phyloP scores from a whole-genome alignment of 2,797 vertebrate species.

The Crocodylus rhombifer region DNA sequence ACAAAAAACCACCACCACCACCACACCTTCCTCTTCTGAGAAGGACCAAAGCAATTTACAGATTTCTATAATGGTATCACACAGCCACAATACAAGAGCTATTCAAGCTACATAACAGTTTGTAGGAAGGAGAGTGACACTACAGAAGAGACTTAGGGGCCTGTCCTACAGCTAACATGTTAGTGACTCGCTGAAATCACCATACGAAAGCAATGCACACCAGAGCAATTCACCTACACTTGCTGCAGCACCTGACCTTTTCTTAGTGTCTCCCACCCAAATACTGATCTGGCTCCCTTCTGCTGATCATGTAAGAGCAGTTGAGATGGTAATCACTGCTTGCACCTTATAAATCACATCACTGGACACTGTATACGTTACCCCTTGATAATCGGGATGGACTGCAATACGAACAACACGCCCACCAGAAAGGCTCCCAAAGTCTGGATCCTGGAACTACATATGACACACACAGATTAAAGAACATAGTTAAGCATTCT shows the following conservation, averaged over 20 bases:
- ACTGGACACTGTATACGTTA: slow-evolving; percentile 65
- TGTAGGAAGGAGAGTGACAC: background rate
- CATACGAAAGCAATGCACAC: background rate
- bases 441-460: slow-evolving; percentile 97
- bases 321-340: background rate
- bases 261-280: accelerated
- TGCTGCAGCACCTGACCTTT: background rate
- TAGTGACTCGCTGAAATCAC: too few relatives aligned
- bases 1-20: background rate
- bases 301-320: background rate
- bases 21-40: background rate
- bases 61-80: background rate
- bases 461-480: background rate
- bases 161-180: background rate
- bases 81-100: background rate
- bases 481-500: background rate
- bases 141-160: background rate
- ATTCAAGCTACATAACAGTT: accelerated
- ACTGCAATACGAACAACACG: slow-evolving; percentile 95
- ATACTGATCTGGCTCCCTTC: background rate
- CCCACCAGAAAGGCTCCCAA: slow-evolving; percentile 92
- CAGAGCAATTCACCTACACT: background rate
- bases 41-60: background rate
- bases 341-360: accelerated
- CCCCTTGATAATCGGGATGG: slow-evolving; percentile 98